phyloP scores from a whole-genome alignment of 2,797 vertebrate species.

The Bradypus variegatus region DNA sequence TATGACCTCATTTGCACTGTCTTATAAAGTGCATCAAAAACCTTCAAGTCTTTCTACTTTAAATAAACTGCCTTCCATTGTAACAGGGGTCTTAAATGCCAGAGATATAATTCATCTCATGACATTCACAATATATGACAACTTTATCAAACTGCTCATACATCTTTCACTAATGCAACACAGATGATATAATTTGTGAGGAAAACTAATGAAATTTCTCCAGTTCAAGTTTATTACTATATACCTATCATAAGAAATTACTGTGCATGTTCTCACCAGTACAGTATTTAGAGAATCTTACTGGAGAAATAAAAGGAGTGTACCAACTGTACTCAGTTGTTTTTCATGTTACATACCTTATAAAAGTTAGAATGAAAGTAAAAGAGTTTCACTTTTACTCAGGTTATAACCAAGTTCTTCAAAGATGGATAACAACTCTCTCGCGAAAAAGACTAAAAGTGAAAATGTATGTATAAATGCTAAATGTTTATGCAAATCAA shows the following conservation, averaged over 20 bases:
- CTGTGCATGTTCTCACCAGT: neutral
- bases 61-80: neutral
- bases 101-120: slow-evolving; percentile 3
- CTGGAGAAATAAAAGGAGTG: neutral
- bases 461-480: neutral
- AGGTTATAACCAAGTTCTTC: neutral
- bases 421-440: neutral
- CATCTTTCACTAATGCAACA: neutral
- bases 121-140: neutral
- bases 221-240: neutral
- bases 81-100: neutral
- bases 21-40: neutral
- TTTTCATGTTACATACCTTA: neutral
- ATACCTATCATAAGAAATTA: slow-evolving; percentile 20
- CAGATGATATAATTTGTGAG: neutral
- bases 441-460: neutral
- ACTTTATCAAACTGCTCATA: slow-evolving; percentile 3
- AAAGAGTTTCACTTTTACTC: neutral
- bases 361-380: neutral
- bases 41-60: neutral
- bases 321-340: neutral
- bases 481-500: slow-evolving; percentile 1
- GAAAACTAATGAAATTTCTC: slow-evolving; percentile 25
- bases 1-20: neutral
- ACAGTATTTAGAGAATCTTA: neutral